Base-by-base conservation (phyloP, 2,797 vertebrate species). In the Vespertilio murinus region DNA sequence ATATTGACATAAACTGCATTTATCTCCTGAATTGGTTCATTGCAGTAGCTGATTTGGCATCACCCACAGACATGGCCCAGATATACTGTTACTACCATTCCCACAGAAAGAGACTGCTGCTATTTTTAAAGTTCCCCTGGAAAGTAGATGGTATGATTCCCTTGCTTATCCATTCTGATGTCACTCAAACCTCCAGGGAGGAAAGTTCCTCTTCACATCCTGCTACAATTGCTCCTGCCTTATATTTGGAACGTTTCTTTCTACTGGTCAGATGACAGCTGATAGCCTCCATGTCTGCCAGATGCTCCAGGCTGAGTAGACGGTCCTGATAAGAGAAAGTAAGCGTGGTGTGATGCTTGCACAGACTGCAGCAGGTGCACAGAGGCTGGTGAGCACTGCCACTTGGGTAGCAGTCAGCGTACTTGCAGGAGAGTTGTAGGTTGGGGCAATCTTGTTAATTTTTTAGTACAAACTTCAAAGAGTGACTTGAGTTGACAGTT, bases 91-190 rank as follows among this genome's bases (percentile, higher is more conserved):
- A 92, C 91, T 61, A 85, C 64, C 33, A 33, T 85, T 82, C 42
- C 77, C 74, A 52, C 30, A 80, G 52, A 88, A 92, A 92, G 70
- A 79, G 85, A 61, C 59, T 91, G 80, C 45, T 88, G 89, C 89
- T 96, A 94, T 96, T 96, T 97, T 96, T 88, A 95, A 88, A 86
- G 52, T 90, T 92, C 90, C 87, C 40, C 22, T 95, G 94, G 93
- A 97, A 96, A 95, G 81, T 94, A 83, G 86, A 92, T 91, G 79
- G 96, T 88, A 67, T 28, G 79, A 93, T 93, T 67, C 54, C 49
- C 73, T 87, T 91, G 69, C 45, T 96, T 82, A 87, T 86, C 87
- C 81, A 96, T 94, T 97, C 95, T 96, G 96, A 97, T 79, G 95
- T 96, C 96, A 96, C 70, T 86, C 81, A 88, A 81, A 47, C 30